These are phyloP conservation scores for Sarcophaga rosellei DNA, from an alignment of 2,888 invertebrate species.

Conservation along the genomic window DNA sequence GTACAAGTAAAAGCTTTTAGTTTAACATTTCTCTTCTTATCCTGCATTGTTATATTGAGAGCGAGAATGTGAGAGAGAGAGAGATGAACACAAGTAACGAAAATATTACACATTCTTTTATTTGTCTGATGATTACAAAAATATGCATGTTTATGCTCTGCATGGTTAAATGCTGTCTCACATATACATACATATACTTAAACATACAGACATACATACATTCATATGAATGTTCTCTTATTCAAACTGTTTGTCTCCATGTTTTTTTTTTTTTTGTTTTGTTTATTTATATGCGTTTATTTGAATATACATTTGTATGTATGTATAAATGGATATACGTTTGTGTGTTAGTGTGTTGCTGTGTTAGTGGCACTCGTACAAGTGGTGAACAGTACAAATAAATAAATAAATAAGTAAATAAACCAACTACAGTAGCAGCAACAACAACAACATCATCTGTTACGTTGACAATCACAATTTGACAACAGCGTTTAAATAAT, in stretches of 20 bases:
- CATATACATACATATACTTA: not conserved
- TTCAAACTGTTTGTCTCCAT: not conserved
- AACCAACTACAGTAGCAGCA: not conserved
- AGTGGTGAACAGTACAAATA: slow-evolving; percentile 61
- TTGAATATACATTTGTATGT: not conserved
- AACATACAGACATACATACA: not conserved
- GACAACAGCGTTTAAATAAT: slow-evolving; percentile 59
- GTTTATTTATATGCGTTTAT: not conserved
- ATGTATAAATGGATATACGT: slow-evolving; percentile 34
- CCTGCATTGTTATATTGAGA: slow-evolving; percentile 41
- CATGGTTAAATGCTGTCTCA: not conserved
- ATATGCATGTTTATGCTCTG: slow-evolving; percentile 16
- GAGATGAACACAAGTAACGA: slow-evolving; percentile 34
- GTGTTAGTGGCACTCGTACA: slow-evolving; percentile 65
- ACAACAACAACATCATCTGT: not conserved
- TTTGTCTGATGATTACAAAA: slow-evolving; percentile 37
- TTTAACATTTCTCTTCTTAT: slow-evolving; percentile 13
- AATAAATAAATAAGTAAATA: slow-evolving; percentile 47
- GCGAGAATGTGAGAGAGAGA: slow-evolving; percentile 2
- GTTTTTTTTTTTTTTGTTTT: not conserved
- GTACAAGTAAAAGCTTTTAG: not conserved
- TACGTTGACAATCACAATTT: slow-evolving; percentile 27
- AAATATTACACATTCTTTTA: slow-evolving; percentile 44
- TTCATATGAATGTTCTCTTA: not conserved
- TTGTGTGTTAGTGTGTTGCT: slow-evolving; percentile 17